Evolutionary conservation across 2,797 vertebrate genomes (phyloP).

Genomic region (Gephyroberyx darwinii): DNA sequence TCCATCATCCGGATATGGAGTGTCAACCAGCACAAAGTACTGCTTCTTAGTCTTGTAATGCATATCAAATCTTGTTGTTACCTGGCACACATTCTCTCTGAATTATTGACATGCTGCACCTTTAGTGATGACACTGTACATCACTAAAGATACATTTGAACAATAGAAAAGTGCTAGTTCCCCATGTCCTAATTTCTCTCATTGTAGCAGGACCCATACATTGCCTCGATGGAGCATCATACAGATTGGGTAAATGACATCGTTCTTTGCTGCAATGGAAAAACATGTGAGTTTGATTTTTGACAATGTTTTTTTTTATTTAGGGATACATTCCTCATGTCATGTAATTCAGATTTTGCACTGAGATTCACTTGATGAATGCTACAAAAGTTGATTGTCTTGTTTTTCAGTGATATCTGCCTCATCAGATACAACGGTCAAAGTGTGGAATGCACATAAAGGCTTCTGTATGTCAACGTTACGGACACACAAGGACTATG

Average conservation of each 20-base stretch:
- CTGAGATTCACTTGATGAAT: neutral
- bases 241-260: conserved; percentile 99
- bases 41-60: neutral
- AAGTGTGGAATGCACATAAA: conserved; percentile 99
- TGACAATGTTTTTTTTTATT: neutral
- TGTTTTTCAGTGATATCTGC: conserved; percentile 93
- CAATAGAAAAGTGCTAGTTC: neutral
- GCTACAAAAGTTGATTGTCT: neutral
- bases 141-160: neutral
- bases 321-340: too few relatives aligned
- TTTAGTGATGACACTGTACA: neutral
- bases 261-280: conserved; percentile 98
- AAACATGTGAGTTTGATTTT: conserved; percentile 88
- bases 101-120: neutral
- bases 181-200: conserved; percentile 2
- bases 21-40: conserved; percentile 98
- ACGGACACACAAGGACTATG: conserved; percentile 99
- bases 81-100: neutral
- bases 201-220: conserved; percentile 96
- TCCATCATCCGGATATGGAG: conserved; percentile 99
- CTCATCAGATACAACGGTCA: conserved; percentile 98
- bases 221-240: conserved; percentile 99
- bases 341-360: neutral
- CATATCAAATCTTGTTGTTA: neutral
- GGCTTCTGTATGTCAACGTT: conserved; percentile 99